These are phyloP conservation scores for Pteropus rufus DNA, from an alignment of 2,797 vertebrate species.

Conservation along the genomic window DNA sequence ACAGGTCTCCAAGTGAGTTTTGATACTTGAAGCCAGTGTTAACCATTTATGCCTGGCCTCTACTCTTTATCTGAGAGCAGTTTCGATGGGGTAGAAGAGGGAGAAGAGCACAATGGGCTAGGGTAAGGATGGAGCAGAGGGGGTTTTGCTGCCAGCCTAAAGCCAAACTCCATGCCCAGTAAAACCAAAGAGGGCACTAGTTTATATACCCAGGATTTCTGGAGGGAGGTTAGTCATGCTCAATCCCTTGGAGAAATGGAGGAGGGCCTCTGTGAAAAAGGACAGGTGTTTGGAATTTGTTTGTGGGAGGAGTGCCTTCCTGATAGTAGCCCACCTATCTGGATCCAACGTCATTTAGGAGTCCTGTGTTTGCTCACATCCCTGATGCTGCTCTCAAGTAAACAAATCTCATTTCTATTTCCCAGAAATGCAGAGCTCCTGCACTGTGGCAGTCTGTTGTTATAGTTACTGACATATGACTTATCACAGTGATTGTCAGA, in stretches of 20 bases:
- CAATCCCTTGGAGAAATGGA: not conserved
- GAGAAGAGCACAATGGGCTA: not conserved
- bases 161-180: not conserved
- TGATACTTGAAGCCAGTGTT: not conserved
- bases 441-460: conserved; percentile 57
- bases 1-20: not conserved
- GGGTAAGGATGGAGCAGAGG: not conserved
- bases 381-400: not conserved
- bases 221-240: not conserved
- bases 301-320: not conserved
- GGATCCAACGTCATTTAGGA: not conserved
- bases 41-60: not conserved
- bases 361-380: conserved; percentile 5
- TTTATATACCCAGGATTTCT: not conserved
- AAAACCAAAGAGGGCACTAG: not conserved
- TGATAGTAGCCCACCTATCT: not conserved
- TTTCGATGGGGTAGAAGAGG: not conserved
- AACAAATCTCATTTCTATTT: conserved; percentile 53
- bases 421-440: not conserved
- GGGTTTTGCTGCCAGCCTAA: not conserved
- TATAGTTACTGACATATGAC: conserved; percentile 77
- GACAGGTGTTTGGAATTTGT: not conserved
- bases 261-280: not conserved
- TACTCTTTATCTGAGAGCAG: not conserved
- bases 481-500: conserved; percentile 66